Evolutionary conservation across 2,797 vertebrate genomes (phyloP), one percentile per base, ranked within the genome.

Genomic region (Crocodylus rhombifer): DNA sequence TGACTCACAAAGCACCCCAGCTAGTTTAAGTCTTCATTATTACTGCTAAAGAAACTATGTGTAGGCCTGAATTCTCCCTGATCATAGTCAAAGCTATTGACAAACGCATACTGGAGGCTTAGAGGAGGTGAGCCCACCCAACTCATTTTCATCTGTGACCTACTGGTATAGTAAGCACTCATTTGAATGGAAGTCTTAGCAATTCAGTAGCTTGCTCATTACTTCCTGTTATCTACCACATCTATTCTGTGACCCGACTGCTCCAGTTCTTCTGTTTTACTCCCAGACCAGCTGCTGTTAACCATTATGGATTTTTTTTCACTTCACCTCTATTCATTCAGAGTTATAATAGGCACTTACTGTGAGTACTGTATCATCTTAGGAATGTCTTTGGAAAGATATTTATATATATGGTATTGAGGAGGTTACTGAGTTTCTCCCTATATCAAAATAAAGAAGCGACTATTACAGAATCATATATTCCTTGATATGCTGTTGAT

Each of bases 221-320:
- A 94, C 93, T 91, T 96, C 94, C 94, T 93, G 30, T 92, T 93
- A 87, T 94, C 95, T 96, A 88, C 89, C 26, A 87, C 89, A 96
- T 96, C 84, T 95, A 85, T 95, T 94, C 95, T 92, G 69, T 95
- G 97, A 96, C 95, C 94, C 95, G 90, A 89, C 88, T 95, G 84
- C 63, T 95, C 95, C 87, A 78, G 1, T 96, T 97, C 93, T 94
- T 97, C 91, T 91, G 82, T 91, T 97, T 97, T 97, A 97, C 94
- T 96, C 93, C 96, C 1, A 0, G 85, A 94, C 91, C 80, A 93
- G 96, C 91, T 94, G 90, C 62, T 30, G 5, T 94, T 97, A 97
- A 96, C 88, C 94, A 92, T 93, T 80, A 75, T 77, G 89, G 80
- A 95, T 92, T 93, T 95, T 93, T 82, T 97, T 89, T 92, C 84